Percentiles rank a stretch among this genome's conserved stretches.
phyloP scores from a whole-genome alignment of 2,113 vertebrate genomes.

The Melanocharis versteri region DNA sequence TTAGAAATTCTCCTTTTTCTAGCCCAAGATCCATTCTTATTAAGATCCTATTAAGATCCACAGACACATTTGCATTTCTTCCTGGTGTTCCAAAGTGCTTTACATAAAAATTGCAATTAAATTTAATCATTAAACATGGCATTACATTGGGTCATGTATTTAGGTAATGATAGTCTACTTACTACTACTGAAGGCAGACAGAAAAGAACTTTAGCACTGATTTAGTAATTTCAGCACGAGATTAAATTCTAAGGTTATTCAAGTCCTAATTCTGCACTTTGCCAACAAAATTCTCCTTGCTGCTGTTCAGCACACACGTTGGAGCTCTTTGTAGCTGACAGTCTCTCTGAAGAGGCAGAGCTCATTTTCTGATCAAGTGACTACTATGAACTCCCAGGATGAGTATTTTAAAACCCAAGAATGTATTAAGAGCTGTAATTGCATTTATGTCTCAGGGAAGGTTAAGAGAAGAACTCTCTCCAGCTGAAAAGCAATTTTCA shows the following conservation, averaged over 20 bases:
- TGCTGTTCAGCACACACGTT: rapidly evolving
- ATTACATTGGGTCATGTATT: background rate
- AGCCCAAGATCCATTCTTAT: background rate
- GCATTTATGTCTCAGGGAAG: background rate
- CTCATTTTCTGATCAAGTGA: background rate
- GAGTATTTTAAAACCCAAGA: background rate
- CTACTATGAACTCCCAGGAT: background rate
- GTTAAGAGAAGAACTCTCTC: background rate
- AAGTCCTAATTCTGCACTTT: background rate
- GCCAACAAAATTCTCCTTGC: background rate
- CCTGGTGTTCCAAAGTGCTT: background rate
- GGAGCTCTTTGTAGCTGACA: background rate
- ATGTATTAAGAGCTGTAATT: background rate
- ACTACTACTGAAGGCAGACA: background rate
- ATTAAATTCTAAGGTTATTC: background rate
- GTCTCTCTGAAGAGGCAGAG: background rate
- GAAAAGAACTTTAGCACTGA: background rate
- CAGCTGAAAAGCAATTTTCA: background rate
- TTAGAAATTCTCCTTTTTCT: background rate
- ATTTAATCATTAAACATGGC: background rate
- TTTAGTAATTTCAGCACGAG: background rate
- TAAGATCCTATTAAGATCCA: background rate
- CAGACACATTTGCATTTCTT: background rate
- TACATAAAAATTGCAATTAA: background rate
- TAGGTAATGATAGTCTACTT: background rate